Evolutionary conservation across 2,888 invertebrate species (phyloP), one percentile per base, ranked within the genome.

Genomic region (Ormyrus labotus): DNA sequence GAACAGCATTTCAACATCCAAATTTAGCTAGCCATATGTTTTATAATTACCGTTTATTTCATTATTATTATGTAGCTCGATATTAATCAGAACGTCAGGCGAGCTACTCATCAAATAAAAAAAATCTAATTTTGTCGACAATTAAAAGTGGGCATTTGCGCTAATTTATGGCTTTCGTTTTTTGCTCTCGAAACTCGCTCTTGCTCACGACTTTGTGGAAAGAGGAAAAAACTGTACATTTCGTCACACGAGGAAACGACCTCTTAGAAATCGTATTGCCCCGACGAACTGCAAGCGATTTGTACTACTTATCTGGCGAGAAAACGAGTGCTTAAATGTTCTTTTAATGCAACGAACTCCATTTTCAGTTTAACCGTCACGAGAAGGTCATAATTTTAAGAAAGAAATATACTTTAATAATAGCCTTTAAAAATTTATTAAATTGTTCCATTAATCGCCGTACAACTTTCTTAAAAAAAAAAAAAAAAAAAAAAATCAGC

Each of bases 181-280:
- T 34, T 55, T 65, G 67, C 77, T 70, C 77, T 64, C 64, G 70
- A 77, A 68, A 68, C 34, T 34, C 3, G 34, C 34, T 34, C 34
- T 34, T 19, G 13, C 75, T 6, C 11, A 50, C 45, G 55, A 9
- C 51, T 60, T 8, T 72, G 48, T 10, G 57, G 57, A 34, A 9
- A 65, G 60, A 75, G 11, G 48, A 53, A 51, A 69, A 69, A 71
- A 80, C 69, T 51, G 13, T 76, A 61, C 72, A 85, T 86, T 84
- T 85, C 85, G 84, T 85, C 86, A 85, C 85, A 86, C 86, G 76
- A 86, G 87, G 87, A 87, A 87, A 87, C 80, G 83, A 60, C 34
- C 67, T 50, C 6, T 78, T 82, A 82, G 78, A 73, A 82, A 81
- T 83, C 82, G 68, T 81, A 84, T 81, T 83, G 83, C 83, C 77